Evolutionary conservation across 2,888 invertebrate genomes (phyloP).

Genomic region (Diogma glabrata): DNA sequence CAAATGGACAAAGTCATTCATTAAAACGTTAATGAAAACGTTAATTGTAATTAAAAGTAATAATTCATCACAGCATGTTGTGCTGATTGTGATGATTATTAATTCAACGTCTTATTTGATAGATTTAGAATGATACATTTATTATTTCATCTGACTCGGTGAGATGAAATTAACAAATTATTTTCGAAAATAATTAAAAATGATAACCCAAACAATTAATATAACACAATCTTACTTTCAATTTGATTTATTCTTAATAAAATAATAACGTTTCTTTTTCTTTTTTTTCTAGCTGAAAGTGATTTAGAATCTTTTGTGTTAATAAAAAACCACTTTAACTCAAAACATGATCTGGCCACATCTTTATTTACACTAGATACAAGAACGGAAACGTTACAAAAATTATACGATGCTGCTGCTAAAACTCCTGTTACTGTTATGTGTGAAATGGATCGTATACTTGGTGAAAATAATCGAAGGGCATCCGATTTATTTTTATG

Average conservation of each 20-base stretch:
- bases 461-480: slow-evolving; percentile 30
- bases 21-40: no score
- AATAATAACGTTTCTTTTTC: slow-evolving; percentile 12
- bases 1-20: no score
- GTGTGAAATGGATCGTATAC: slow-evolving; percentile 51
- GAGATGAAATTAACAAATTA: no score
- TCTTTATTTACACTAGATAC: slow-evolving; percentile 64
- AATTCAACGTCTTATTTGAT: no score
- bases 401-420: slow-evolving; percentile 68
- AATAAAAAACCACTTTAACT: slow-evolving; percentile 64
- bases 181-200: no score
- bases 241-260: not conserved
- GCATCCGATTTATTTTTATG: slow-evolving; percentile 64
- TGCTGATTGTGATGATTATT: no score
- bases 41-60: no score
- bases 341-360: slow-evolving; percentile 54
- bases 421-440: slow-evolving; percentile 50
- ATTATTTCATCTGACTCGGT: no score
- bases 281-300: slow-evolving; percentile 70
- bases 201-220: no score
- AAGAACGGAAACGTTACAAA: slow-evolving; percentile 61
- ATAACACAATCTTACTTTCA: not conserved
- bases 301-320: slow-evolving; percentile 79
- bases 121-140: no score
- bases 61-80: no score